Base-by-base conservation (phyloP, 1,140 invertebrate genomes). In the Aporrectodea caliginosa region DNA sequence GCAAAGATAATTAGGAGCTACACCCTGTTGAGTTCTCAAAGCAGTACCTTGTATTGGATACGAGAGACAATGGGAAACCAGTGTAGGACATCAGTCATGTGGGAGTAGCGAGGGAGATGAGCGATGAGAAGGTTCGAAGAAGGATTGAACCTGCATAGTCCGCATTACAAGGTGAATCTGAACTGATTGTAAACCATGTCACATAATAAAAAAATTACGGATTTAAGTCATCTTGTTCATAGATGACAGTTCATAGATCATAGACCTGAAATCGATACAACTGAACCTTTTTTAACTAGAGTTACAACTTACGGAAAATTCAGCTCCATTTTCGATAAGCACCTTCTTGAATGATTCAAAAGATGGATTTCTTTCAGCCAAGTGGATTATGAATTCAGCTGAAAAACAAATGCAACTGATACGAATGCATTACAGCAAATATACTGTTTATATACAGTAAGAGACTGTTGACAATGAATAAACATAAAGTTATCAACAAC, bases 321-420 rank as follows among this genome's bases (percentile, higher is more conserved):
- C 95, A 0, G 95, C 95, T 79, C 94, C 96, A 93, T 96, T 97
- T 89, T 97, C 93, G 0, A 92, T 83, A 2, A 99, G 88, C 0
- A 92, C 93, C 86, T 93, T 93, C 84, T 96, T 97, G 85, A 98
- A 98, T 1, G 89, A 89, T 16, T 96, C 94, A 88, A 96, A 94
- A 1, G 92, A 93, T 68, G 91, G 90, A 89, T 96, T 94, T 87
- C 95, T 93, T 80, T 96, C 93, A 1, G 96, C 94, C 81, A 99
- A 90, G 85, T 94, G 92, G 83, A 99, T 98, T 14, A 99, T 95
- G 86, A 95, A 98, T 90, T 99, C 97, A 80, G 97, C 97, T 94
- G 89, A 78, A 92, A 93, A 84, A 84, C 86, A 84, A 87, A 86
- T 83, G 16, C 27, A 27, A 81, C 0, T 35, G 6, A 79, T 31